Conservation (phyloP, 2,888 invertebrate species). For the Drosophila ochracea region DNA sequence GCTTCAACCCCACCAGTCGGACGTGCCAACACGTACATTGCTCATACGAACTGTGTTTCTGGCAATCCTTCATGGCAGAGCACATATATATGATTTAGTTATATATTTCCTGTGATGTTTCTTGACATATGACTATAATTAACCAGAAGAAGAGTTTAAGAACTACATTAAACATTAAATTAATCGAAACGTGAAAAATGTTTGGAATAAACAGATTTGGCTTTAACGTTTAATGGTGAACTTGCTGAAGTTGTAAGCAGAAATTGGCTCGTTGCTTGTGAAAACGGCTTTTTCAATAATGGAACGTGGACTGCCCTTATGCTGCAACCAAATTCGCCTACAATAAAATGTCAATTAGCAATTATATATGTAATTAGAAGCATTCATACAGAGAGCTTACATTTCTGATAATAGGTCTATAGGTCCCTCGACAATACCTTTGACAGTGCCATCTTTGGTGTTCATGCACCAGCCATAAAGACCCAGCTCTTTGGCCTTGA, state of each 20-base stretch:
- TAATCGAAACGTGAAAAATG: not conserved
- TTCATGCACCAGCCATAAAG: slow-evolving; percentile 90
- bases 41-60: slow-evolving; percentile 35
- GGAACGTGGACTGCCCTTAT: slow-evolving; percentile 65
- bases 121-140: not conserved
- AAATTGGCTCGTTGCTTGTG: slow-evolving; percentile 49
- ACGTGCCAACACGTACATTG: slow-evolving; percentile 45
- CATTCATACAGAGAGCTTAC: slow-evolving; percentile 69
- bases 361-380: not conserved
- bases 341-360: not conserved
- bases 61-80: not conserved
- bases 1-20: slow-evolving; percentile 3
- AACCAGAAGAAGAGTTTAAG: not conserved
- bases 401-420: slow-evolving; percentile 86
- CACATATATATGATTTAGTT: slow-evolving; percentile 2
- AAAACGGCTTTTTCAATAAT: slow-evolving; percentile 56
- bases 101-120: not conserved
- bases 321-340: slow-evolving; percentile 59
- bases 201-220: not conserved
- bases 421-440: slow-evolving; percentile 87
- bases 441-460: slow-evolving; percentile 87
- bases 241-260: slow-evolving; percentile 32
- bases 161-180: not conserved
- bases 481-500: slow-evolving; percentile 86
- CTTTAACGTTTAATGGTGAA: slow-evolving; percentile 50